Percentiles rank a stretch among this genome's conserved stretches.
These are phyloP conservation scores for Malurus splendens DNA, from an alignment of 2,797 vertebrate genomes.

Conservation along the genomic window DNA sequence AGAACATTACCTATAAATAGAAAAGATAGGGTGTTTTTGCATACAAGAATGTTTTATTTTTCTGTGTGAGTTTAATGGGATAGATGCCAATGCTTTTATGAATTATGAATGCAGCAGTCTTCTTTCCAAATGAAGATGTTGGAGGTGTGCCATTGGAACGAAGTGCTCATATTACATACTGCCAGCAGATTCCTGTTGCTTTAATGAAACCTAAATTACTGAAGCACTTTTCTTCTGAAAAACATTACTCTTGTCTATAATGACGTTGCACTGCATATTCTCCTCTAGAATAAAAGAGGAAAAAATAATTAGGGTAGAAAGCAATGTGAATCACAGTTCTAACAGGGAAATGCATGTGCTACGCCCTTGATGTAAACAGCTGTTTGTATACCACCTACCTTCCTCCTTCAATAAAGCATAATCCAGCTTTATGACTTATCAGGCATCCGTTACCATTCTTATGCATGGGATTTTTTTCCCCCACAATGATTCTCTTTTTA, in stretches of 20 bases:
- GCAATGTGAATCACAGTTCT: neutral
- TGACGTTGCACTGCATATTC: conserved; percentile 4
- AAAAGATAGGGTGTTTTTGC: conserved; percentile 30
- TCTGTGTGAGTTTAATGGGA: conserved; percentile 54
- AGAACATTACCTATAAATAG: conserved; percentile 10
- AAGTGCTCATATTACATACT: conserved; percentile 54
- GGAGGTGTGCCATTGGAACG: conserved; percentile 58
- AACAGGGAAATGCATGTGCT: neutral
- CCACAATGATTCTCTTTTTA: neutral
- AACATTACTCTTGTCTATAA: conserved; percentile 21
- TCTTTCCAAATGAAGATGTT: conserved; percentile 65
- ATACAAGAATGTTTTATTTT: conserved; percentile 51
- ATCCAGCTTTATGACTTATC: neutral
- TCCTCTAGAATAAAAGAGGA: neutral
- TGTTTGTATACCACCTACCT: neutral
- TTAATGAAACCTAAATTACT: conserved; percentile 59
- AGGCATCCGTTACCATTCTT: neutral
- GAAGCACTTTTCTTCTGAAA: conserved; percentile 51
- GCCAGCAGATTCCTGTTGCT: conserved; percentile 60
- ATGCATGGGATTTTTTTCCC: accelerated
- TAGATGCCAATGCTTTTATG: conserved; percentile 62
- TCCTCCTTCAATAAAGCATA: neutral
- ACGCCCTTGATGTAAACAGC: neutral
- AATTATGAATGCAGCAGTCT: conserved; percentile 67
- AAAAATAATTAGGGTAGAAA: neutral